These are phyloP conservation scores for Aphelinus atriplicis DNA, from an alignment of 1,140 invertebrate species.

Conservation along the genomic window DNA sequence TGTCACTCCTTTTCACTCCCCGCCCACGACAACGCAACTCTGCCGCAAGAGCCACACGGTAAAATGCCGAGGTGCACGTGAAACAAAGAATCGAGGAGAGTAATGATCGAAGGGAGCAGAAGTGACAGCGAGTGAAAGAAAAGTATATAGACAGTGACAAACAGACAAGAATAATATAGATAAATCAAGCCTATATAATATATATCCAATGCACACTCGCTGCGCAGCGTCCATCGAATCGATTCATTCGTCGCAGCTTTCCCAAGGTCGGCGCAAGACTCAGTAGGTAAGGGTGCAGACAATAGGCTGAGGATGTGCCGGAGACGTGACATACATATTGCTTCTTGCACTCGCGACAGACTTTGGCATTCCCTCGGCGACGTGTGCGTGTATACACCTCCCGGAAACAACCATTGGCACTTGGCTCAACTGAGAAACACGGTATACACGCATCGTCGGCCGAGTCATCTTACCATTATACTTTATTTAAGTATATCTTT, in stretches of 20 bases:
- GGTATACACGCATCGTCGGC: too few species aligned
- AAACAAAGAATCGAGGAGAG: not conserved
- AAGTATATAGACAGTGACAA: not conserved
- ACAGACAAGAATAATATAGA: not conserved
- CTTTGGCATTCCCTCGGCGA: not conserved
- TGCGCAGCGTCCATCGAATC: conserved; percentile 8
- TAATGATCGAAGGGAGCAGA: not conserved
- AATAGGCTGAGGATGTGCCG: conserved; percentile 23
- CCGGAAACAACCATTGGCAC: too few species aligned
- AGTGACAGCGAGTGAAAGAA: not conserved
- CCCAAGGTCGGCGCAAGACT: not conserved
- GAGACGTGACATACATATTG: not conserved
- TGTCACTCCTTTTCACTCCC: too few species aligned
- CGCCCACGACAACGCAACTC: not conserved
- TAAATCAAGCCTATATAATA: conserved; percentile 16
- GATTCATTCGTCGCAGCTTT: conserved; percentile 6
- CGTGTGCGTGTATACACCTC: not conserved
- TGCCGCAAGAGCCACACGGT: not conserved
- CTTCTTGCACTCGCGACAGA: conserved; percentile 9
- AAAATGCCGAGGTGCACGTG: not conserved
- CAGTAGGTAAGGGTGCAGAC: conserved; percentile 12
- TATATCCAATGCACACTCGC: conserved; percentile 11
- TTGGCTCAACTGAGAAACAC: too few species aligned
- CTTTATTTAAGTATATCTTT: too few species aligned
- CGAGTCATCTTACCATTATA: too few species aligned